Evolutionary conservation across 2,888 invertebrate genomes (phyloP), one percentile per base, ranked within the genome.

Genomic region (Xanthorhoe designata): DNA sequence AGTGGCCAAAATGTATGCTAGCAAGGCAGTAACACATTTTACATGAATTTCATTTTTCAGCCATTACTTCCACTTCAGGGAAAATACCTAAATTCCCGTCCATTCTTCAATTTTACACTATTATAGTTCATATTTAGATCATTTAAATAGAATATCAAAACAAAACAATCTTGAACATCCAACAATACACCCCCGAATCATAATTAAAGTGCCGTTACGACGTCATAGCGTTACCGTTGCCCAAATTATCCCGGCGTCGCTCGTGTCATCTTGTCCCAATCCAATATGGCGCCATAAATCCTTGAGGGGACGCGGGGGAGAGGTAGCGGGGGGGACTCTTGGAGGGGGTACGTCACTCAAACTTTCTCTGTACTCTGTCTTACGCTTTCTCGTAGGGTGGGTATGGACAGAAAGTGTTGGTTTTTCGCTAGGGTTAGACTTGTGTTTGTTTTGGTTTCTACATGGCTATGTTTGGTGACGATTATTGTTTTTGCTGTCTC

Each of bases 181-280:
- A 51, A 42, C 75, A 84, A 85, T 88, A 84, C 82, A 86, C 81
- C 81, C 80, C 71, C 73, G 84, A 89, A 89, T 90, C 90, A 93
- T 92, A 92, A 93, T 93, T 92, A 92, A 93, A 92, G 90, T 88
- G 88, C 88, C 90, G 87, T 92, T 92, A 84, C 86, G 81, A 86
- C 86, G 90, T 92, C 92, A 91, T 91, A 74, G 89, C 90, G 58
- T 66, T 88, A 88, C 91, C 90, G 91, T 90, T 91, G 91, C 92
- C 93, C 93, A 93, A 93, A 93, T 93, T 93, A 93, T 93, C 93
- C 93, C 89, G 84, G 90, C 91, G 90, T 87, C 88, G n/a, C n/a
- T n/a, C n/a, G 92, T 92, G 93, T 93, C 93, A 93, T 93, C 93
- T 93, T 93, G 93, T 93, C 92, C 92, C 93, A 91, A 93, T 93